These are phyloP conservation scores for Myopa tessellatipennis DNA, from an alignment of 2,888 invertebrate species.

Conservation along the genomic window DNA sequence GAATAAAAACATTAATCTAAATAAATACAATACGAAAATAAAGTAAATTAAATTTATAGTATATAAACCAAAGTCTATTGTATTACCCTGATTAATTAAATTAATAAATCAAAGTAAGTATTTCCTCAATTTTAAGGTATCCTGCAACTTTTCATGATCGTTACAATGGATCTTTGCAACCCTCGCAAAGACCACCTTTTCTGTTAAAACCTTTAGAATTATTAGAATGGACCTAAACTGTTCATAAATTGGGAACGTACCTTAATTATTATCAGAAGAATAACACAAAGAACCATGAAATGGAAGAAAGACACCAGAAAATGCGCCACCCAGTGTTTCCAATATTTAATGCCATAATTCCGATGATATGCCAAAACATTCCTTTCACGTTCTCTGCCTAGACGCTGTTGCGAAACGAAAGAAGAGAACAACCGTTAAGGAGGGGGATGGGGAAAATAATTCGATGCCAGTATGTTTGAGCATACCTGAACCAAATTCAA, in stretches of 20 bases:
- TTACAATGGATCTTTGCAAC: too few relatives aligned
- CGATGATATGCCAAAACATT: constrained; percentile 57
- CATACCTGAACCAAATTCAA: constrained; percentile 55
- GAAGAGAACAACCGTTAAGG: constrained; percentile 13
- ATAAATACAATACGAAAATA: too few relatives aligned
- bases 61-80: too few relatives aligned
- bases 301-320: constrained; percentile 52
- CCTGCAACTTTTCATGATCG: too few relatives aligned
- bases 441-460: background rate
- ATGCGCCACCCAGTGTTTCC: constrained; percentile 50
- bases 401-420: constrained; percentile 49
- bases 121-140: too few relatives aligned
- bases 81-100: too few relatives aligned
- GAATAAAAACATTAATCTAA: too few relatives aligned
- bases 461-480: background rate
- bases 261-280: constrained; percentile 47
- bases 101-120: too few relatives aligned
- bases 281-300: constrained; percentile 49
- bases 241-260: constrained; percentile 34
- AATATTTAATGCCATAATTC: constrained; percentile 55
- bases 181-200: too few relatives aligned
- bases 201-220: too few relatives aligned
- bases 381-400: constrained; percentile 52
- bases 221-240: too few relatives aligned
- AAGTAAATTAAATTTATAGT: too few relatives aligned